Evolutionary conservation across 2,797 vertebrate genomes (phyloP), one percentile per base, ranked within the genome.

Genomic region (Xenops minutus): DNA sequence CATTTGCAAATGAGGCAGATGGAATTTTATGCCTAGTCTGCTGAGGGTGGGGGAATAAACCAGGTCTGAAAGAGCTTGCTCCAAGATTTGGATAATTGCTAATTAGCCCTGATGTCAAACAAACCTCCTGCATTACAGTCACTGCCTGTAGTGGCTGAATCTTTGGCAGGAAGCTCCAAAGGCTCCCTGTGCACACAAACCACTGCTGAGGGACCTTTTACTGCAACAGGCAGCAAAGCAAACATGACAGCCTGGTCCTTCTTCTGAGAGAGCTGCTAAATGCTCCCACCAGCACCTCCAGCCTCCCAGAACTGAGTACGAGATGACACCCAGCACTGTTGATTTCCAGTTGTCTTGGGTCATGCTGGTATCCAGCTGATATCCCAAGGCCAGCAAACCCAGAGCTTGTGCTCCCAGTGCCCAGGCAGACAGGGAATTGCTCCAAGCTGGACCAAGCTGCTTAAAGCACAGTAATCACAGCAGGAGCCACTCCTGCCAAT

Each of bases 371-470:
- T 88, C 88, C 22, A 4, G 88, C 76, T 62, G 63, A 55, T 14
- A 91, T 14, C 48, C 59, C 69, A 89, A 73, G 67, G 67, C 43
- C 75, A 94, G 83, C 73, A 89, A 61, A 91, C 29, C 54, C 66
- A 62, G 88, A 68, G 43, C 74, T 94, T 44, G 71, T 55, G 48
- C 75, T 77, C 39, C 62, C 62, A 55, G 41, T 67, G 58, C 62
- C 51, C 78, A 64, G 46, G 74, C 87, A 94, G 80, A 43, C 2
- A n/a, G 44, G 68, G 91, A 96, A 97, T 92, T 73, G 81, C 83
- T 91, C 58, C 81, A 80, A 92, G 83, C 89, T 74, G 76, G 69
- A 95, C 91, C 94, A 95, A 96, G 94, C 86, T 59, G 84, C 95
- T 95, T 95, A 96, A 92, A 88, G 80, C 55, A 87, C 52, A 81